Percentiles rank a stretch among this genome's conserved stretches.
Conservation (phyloP, 2,888 invertebrate genomes). For the Phragmatobia fuliginosa region DNA sequence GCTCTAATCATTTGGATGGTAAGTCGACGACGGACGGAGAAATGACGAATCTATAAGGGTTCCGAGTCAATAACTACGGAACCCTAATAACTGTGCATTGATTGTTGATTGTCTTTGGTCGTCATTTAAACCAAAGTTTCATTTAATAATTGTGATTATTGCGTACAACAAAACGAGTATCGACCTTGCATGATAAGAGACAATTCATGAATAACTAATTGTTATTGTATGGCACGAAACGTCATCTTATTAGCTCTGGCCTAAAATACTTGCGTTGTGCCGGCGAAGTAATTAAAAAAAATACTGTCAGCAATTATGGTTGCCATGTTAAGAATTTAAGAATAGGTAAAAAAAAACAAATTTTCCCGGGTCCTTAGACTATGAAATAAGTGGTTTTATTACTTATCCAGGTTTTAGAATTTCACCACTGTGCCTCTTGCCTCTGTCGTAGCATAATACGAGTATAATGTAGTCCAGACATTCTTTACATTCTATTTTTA, state of each 20-base stretch:
- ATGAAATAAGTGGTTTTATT: not conserved
- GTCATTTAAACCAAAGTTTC: not conserved
- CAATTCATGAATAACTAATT: not conserved
- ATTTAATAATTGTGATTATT: not conserved
- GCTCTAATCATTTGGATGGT: no score
- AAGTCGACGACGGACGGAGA: no score
- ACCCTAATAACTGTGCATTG: no score
- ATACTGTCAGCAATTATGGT: no score
- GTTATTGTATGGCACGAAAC: not conserved
- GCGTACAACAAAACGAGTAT: not conserved
- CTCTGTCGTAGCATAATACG: not conserved
- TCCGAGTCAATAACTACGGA: no score
- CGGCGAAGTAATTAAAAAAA: not conserved
- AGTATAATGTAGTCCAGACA: constrained; percentile 4
- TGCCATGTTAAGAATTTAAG: not conserved
- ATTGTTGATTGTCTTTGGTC: no score
- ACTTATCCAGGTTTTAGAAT: not conserved
- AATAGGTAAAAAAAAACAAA: not conserved
- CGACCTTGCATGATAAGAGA: not conserved
- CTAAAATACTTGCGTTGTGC: not conserved
- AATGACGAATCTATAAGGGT: no score
- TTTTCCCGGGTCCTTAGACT: not conserved
- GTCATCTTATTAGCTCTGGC: not conserved
- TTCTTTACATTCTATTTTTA: not conserved
- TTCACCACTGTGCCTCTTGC: not conserved